Conservation (phyloP, 2,113 vertebrate genomes). For the Dasyornis broadbenti region DNA sequence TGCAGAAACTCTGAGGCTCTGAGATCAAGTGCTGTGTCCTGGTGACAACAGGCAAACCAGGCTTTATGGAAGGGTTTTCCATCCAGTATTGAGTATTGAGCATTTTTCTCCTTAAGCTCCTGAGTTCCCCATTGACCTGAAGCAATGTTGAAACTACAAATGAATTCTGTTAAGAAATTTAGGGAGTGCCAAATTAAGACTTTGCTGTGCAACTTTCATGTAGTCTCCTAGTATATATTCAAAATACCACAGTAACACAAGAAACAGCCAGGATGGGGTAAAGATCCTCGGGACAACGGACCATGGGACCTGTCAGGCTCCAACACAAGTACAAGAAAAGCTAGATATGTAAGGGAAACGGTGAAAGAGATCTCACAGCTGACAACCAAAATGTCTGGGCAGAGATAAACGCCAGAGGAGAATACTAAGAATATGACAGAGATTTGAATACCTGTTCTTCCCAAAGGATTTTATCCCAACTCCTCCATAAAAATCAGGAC, state of each 20-base stretch:
- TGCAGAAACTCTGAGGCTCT: background rate
- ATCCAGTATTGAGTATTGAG: background rate
- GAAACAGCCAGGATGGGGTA: background rate
- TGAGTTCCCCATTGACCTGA: background rate
- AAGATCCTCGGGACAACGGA: background rate
- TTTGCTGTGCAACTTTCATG: background rate
- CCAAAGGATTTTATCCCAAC: background rate
- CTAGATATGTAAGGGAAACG: background rate
- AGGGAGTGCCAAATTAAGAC: background rate
- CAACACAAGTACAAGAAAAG: background rate
- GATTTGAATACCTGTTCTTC: background rate
- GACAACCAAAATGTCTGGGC: background rate
- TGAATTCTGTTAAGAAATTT: background rate
- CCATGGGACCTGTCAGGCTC: background rate
- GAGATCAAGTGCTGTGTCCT: background rate
- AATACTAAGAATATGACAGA: background rate
- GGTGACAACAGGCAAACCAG: background rate
- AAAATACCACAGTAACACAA: background rate
- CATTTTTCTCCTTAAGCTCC: background rate
- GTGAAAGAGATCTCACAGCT: background rate
- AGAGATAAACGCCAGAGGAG: background rate
- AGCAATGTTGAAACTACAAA: background rate
- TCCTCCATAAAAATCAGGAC: background rate
- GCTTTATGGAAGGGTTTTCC: background rate
- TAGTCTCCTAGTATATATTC: background rate